A percentile compares a stretch with the other conserved stretches of the same genome.
Conservation (phyloP, 23 tunicate species). For the Halocynthia roretzi region DNA sequence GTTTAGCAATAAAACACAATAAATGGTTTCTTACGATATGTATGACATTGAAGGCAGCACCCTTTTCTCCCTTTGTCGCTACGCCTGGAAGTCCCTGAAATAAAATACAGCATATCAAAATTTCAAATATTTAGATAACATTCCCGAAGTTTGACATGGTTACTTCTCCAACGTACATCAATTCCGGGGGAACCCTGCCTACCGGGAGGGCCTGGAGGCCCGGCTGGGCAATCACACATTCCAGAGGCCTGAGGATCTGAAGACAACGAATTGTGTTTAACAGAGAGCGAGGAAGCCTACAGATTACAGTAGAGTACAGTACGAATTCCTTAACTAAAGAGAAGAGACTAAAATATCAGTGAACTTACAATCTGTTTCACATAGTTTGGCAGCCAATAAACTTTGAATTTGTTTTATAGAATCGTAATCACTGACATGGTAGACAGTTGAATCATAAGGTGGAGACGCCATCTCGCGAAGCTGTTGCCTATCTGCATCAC, state of each 20-base stretch:
- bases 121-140: not conserved
- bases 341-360: not conserved
- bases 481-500: slow-evolving; percentile 75
- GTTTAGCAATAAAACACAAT: not conserved
- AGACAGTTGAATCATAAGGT: slow-evolving; percentile 76
- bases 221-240: slow-evolving; percentile 91
- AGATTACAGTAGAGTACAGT: not conserved
- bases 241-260: slow-evolving; percentile 21
- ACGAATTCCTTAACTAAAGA: not conserved
- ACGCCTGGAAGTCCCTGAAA: slow-evolving; percentile 59
- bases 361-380: slow-evolving; percentile 69
- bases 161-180: slow-evolving; percentile 25
- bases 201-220: slow-evolving; percentile 93
- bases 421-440: slow-evolving; percentile 71
- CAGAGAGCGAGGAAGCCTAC: too few species aligned
- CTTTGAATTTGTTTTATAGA: slow-evolving; percentile 81
- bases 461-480: slow-evolving; percentile 76
- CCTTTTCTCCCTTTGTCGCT: slow-evolving; percentile 72
- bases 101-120: not conserved
- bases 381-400: slow-evolving; percentile 64
- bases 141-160: not conserved
- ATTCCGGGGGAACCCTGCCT: slow-evolving; percentile 36
- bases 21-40: slow-evolving; percentile 59
- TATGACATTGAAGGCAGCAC: slow-evolving; percentile 72
- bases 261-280: not conserved